Evolutionary conservation across 2,888 invertebrate genomes (phyloP).

Genomic region (Dryobota labecula): DNA sequence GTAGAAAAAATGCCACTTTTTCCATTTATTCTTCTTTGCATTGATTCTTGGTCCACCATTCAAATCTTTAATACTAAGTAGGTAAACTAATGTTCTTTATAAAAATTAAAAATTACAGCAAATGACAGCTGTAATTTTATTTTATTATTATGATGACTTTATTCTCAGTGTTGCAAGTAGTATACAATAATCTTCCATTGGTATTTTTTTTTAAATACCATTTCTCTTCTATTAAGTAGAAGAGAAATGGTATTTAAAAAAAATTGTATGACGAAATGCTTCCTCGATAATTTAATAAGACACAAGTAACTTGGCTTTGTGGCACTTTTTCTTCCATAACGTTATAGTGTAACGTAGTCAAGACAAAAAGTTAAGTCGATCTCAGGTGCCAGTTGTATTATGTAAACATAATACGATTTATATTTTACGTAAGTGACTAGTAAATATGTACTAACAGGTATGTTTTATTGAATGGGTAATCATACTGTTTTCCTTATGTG

Average conservation of each 20-base stretch:
- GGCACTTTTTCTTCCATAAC: background rate
- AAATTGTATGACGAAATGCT: slow-evolving; percentile 7
- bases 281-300: slow-evolving; percentile 21
- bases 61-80: background rate
- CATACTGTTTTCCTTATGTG: slow-evolving; percentile 44
- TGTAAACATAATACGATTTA: slow-evolving; percentile 28
- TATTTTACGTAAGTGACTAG: slow-evolving; percentile 36
- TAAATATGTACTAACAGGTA: slow-evolving; percentile 29
- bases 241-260: too few species aligned
- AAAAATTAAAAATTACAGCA: background rate
- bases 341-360: slow-evolving; percentile 4
- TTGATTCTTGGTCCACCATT: background rate
- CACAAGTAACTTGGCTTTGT: background rate
- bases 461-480: slow-evolving; percentile 35
- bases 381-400: slow-evolving; percentile 11
- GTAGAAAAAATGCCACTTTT: background rate
- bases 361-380: slow-evolving; percentile 9
- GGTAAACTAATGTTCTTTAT: background rate
- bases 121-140: background rate
- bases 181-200: background rate
- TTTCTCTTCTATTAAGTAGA: too few species aligned
- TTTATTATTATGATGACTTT: too few species aligned
- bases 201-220: background rate
- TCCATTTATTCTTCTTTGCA: background rate
- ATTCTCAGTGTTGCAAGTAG: background rate